Percentiles rank a stretch among this genome's conserved stretches.
Conservation (phyloP, 2,888 invertebrate species). For the Harmothoe impar region DNA sequence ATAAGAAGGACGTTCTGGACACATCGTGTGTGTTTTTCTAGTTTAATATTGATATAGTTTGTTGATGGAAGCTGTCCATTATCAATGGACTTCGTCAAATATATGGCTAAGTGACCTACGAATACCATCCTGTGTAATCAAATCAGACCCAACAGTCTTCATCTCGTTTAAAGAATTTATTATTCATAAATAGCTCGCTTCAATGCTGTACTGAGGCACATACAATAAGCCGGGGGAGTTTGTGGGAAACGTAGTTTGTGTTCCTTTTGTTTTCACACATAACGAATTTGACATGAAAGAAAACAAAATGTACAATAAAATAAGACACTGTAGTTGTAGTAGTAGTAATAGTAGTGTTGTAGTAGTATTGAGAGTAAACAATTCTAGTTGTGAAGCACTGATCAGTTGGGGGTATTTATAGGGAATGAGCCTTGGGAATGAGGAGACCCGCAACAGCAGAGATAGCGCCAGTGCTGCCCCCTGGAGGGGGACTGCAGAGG, state of each 20-base stretch:
- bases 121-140: too few relatives aligned
- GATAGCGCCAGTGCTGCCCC: constrained; percentile 24
- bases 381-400: constrained; percentile 57
- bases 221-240: constrained; percentile 48
- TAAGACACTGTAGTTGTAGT: constrained; percentile 44
- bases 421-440: constrained; percentile 27
- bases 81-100: too few relatives aligned
- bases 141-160: background rate
- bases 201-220: constrained; percentile 60
- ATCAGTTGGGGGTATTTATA: background rate
- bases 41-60: too few relatives aligned
- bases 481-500: background rate
- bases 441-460: constrained; percentile 52
- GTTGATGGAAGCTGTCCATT: too few relatives aligned
- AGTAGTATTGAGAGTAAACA: constrained; percentile 27
- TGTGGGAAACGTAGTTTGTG: constrained; percentile 46
- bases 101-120: too few relatives aligned
- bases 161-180: constrained; percentile 58
- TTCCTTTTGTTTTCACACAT: constrained; percentile 50
- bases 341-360: constrained; percentile 1
- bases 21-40: too few relatives aligned
- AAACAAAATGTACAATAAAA: constrained; percentile 57
- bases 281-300: constrained; percentile 55
- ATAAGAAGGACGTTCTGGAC: too few relatives aligned
- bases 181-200: constrained; percentile 61